A percentile compares a stretch with the other conserved stretches of the same genome.
phyloP scores from a whole-genome alignment of 2,113 vertebrate genomes.

The Ictalurus furcatus region DNA sequence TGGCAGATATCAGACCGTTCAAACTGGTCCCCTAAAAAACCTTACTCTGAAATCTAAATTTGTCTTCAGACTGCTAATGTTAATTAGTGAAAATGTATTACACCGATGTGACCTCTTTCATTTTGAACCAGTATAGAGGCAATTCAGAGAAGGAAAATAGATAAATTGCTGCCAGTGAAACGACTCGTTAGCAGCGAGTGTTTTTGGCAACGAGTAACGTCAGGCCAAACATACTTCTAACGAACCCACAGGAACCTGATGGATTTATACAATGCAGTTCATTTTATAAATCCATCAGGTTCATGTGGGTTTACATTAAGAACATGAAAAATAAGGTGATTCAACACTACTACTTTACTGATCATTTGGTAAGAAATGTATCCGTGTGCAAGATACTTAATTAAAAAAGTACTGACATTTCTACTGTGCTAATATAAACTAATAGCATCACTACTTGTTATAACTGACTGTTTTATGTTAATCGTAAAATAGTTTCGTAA shows the following conservation, averaged over 20 bases:
- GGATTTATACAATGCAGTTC: not conserved
- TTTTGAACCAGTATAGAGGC: not conserved
- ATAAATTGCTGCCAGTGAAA: not conserved
- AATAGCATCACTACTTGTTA: not conserved
- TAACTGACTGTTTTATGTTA: not conserved
- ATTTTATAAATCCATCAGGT: too few relatives aligned
- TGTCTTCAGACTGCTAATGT: not conserved
- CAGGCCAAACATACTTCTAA: not conserved
- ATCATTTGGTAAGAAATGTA: not conserved
- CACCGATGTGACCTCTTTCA: not conserved
- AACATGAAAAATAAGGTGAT: not conserved
- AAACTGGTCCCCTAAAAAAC: not conserved
- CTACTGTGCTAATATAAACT: not conserved
- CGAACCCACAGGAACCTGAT: not conserved
- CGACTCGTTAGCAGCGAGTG: not conserved
- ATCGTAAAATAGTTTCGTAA: not conserved
- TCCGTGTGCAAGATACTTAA: not conserved
- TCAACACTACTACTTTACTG: not conserved
- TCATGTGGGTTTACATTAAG: not conserved
- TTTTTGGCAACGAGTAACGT: not conserved
- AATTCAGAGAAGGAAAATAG: not conserved
- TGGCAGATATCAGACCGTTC: not conserved
- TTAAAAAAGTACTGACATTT: not conserved
- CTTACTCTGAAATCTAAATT: not conserved
- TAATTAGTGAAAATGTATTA: not conserved